These are phyloP conservation scores for Siniperca undulata DNA, from an alignment of 2,797 vertebrate genomes.

Conservation along the genomic window DNA sequence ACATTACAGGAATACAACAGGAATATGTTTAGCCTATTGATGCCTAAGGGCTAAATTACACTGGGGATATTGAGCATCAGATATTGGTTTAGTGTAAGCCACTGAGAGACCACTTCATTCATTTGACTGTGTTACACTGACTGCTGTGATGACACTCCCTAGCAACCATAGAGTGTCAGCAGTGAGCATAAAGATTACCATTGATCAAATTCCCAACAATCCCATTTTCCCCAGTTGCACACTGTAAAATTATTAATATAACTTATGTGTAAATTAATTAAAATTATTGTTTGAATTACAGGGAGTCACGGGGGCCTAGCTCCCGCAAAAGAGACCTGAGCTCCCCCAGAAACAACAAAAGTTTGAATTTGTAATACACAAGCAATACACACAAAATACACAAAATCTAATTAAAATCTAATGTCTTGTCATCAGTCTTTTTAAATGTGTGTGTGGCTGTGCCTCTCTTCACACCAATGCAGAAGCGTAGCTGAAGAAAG, in stretches of 20 bases:
- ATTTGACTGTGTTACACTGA: too few species aligned
- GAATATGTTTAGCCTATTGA: too few species aligned
- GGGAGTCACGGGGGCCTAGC: not conserved
- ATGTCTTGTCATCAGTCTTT: not conserved
- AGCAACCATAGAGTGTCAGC: too few species aligned
- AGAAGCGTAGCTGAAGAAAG: not conserved
- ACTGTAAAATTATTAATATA: not conserved
- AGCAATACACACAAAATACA: too few species aligned
- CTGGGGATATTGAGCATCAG: not conserved
- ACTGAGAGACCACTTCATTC: not conserved
- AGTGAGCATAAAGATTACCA: not conserved
- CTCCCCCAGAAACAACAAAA: too few species aligned
- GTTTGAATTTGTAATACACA: too few species aligned
- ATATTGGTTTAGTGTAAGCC: not conserved
- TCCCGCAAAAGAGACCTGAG: not conserved
- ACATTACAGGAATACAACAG: too few species aligned
- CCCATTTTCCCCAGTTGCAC: not conserved
- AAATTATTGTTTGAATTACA: not conserved
- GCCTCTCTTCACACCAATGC: not conserved
- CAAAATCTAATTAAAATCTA: not conserved
- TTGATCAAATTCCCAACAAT: not conserved
- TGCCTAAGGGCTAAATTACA: not conserved
- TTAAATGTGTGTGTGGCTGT: too few species aligned
- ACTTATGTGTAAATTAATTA: not conserved
- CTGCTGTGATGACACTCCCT: too few species aligned